Evolutionary conservation across 2,797 vertebrate genomes (phyloP), one percentile per base, ranked within the genome.

Genomic region (Sebastes glaucus): DNA sequence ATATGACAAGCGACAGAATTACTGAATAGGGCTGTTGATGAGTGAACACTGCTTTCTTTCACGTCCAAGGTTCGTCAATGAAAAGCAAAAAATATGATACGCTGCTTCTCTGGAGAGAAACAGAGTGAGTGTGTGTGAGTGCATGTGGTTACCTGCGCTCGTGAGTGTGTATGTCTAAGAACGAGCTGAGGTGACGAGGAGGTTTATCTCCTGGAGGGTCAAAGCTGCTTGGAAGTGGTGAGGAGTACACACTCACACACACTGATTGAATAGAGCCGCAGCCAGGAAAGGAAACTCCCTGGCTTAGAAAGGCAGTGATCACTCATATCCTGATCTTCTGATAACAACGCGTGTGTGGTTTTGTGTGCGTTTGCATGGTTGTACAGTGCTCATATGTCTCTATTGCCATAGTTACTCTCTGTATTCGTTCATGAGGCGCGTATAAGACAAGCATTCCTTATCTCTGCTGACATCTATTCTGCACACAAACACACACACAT

Each of bases 221-320:
- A 63, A 61, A 88, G 22, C 57, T 46, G 52, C 70, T 82, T 77
- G 32, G 67, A 84, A 67, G 81, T 80, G 67, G 71, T 56, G 53
- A 73, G 42, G 18, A 57, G 8, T 49, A 16, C 32, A 55, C 71
- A 67, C 60, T 53, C 53, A 62, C 73, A 56, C 77, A 69, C 53
- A 56, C 30, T 25, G 23, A 64, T 76, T 82, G 52, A 74, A 70
- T 28, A 73, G 69, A 69, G 46, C 62, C 22, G 14, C 80, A 80
- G 64, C 62, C 66, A 84, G 55, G 61, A 82, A 78, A 91, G 91
- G 90, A 92, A 91, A 88, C 83, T 92, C 91, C 89, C 88, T 86
- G 77, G 78, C 81, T 87, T 65, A 38, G 68, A 79, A 74, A 88
- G 38, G 72, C 70, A 79, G 59, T 68, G 81, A 92, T 92, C 88